Percentiles rank a stretch among this genome's conserved stretches.
phyloP scores from a whole-genome alignment of 1,140 invertebrate species.

The Calliopsis andreniformis region DNA sequence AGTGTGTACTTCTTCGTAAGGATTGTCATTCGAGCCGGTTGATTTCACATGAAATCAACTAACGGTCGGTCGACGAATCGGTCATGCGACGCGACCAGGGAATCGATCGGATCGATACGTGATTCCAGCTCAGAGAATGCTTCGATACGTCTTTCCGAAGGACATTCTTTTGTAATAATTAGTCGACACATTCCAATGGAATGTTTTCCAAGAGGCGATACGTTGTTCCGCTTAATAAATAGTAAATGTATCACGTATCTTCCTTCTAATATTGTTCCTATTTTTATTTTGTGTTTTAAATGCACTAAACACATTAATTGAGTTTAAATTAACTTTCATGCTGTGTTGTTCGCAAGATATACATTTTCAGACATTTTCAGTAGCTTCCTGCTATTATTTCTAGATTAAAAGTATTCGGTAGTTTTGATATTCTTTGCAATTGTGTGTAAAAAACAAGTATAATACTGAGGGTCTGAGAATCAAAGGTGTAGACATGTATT shows the following conservation, averaged over 20 bases:
- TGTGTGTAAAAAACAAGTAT: no score
- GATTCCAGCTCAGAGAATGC: slow-evolving; percentile 32
- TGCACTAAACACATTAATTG: no score
- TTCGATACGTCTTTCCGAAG: slow-evolving; percentile 24
- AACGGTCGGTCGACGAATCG: slow-evolving; percentile 13
- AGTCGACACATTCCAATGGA: slow-evolving; percentile 23
- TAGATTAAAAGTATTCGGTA: no score
- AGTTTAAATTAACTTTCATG: no score
- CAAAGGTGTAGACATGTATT: no score
- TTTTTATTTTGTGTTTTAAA: no score
- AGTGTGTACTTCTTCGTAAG: slow-evolving; percentile 5
- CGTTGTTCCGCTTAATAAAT: not conserved
- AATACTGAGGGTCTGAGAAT: no score
- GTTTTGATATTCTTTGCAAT: no score
- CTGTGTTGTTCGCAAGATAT: no score
- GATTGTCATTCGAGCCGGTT: slow-evolving; percentile 28
- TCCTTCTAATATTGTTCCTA: not conserved
- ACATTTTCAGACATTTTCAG: no score
- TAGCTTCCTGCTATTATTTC: no score
- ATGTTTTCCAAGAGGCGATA: slow-evolving; percentile 29
- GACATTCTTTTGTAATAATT: slow-evolving; percentile 33
- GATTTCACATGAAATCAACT: slow-evolving; percentile 36
- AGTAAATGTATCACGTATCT: not conserved
- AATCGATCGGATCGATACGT: slow-evolving; percentile 23
- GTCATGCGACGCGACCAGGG: not conserved